Percentiles rank a stretch among this genome's conserved stretches.
phyloP scores from a whole-genome alignment of 2,797 vertebrate genomes.

The Chaetophractus vellerosus region DNA sequence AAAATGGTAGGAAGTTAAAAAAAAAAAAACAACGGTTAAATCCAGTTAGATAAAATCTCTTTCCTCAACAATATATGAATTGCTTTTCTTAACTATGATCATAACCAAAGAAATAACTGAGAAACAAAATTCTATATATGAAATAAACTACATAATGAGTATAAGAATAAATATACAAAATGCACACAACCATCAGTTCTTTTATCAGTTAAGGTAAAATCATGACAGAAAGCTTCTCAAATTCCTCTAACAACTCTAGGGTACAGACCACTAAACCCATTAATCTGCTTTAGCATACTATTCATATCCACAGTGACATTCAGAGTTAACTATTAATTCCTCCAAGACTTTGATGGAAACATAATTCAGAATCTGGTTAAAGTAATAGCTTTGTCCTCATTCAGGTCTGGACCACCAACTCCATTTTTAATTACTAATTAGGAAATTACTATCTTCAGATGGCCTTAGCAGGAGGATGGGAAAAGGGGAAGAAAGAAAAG shows the following conservation, averaged over 20 bases:
- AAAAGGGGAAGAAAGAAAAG: not conserved
- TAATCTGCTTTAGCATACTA: not conserved
- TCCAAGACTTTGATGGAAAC: not conserved
- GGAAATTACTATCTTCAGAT: not conserved
- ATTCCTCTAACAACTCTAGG: not conserved
- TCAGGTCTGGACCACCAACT: not conserved
- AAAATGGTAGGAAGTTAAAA: not conserved
- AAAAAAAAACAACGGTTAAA: not conserved
- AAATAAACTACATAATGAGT: not conserved
- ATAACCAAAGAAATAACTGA: not conserved
- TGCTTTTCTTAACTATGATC: not conserved
- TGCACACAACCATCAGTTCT: not conserved
- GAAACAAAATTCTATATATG: not conserved
- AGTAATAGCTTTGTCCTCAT: not conserved
- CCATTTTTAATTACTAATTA: not conserved
- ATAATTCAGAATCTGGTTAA: not conserved
- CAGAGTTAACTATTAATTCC: not conserved
- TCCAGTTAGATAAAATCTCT: not conserved
- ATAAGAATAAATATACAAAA: not conserved
- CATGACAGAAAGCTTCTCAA: not conserved
- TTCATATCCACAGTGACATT: not conserved
- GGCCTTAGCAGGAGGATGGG: not conserved
- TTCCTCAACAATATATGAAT: slow-evolving; percentile 5
- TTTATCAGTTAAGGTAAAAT: not conserved
- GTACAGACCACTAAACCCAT: not conserved